Conservation (phyloP, 2,113 vertebrate genomes). For the Shinisaurus crocodilurus region DNA sequence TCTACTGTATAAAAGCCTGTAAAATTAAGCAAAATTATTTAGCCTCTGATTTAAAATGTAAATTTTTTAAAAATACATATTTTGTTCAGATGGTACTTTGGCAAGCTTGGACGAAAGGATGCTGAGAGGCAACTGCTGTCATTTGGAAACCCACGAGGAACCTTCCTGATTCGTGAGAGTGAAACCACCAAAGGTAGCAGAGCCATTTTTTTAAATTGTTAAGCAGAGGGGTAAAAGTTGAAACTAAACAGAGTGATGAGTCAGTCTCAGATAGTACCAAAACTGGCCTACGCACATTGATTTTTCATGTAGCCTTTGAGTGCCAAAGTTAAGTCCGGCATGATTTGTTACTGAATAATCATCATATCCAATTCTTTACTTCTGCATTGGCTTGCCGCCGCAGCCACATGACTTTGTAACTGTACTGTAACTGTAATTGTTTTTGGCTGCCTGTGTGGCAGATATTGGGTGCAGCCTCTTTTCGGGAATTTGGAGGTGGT, state of each 20-base stretch:
- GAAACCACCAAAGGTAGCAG: slow-evolving; percentile 97
- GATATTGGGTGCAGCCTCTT: too few relatives aligned
- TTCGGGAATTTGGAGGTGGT: too few relatives aligned
- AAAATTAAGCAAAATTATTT: not conserved
- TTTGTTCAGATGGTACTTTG: slow-evolving; percentile 92
- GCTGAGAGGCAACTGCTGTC: slow-evolving; percentile 95
- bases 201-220: slow-evolving; percentile 1
- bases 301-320: not conserved
- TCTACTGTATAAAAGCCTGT: not conserved
- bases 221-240: not conserved
- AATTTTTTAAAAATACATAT: slow-evolving; percentile 34
- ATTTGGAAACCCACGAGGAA: slow-evolving; percentile 91
- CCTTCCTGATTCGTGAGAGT: slow-evolving; percentile 96
- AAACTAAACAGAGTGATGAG: not conserved
- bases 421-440: too few relatives aligned
- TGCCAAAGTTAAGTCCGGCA: not conserved
- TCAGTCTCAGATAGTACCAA: slow-evolving; percentile 7
- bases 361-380: not conserved
- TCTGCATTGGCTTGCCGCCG: too few relatives aligned
- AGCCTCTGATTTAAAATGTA: not conserved
- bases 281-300: slow-evolving; percentile 14
- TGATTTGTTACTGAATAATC: slow-evolving; percentile 1
- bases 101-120: slow-evolving; percentile 97
- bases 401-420: too few relatives aligned
- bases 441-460: too few relatives aligned